These are phyloP conservation scores for Hirtodrosophila alboralis DNA, from an alignment of 2,888 invertebrate species.

Conservation along the genomic window DNA sequence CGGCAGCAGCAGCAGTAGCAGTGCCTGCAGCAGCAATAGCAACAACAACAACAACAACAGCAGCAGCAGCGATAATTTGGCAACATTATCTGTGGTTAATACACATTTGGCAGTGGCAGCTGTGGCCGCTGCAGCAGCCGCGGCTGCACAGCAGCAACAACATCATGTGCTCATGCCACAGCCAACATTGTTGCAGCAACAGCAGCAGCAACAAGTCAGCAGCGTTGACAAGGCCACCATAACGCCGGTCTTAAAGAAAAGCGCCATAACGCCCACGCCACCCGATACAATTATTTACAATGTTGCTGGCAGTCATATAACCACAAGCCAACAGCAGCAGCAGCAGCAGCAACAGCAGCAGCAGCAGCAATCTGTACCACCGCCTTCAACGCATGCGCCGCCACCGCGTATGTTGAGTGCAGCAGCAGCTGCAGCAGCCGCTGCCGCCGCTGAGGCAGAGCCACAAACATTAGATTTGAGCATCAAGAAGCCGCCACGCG, in stretches of 20 bases:
- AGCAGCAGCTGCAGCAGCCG: too few relatives aligned
- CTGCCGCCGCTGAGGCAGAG: slow-evolving; percentile 86
- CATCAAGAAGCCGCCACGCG: slow-evolving; percentile 88
- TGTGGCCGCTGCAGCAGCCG: slow-evolving; percentile 7
- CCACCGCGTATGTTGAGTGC: slow-evolving; percentile 84
- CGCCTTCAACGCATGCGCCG: slow-evolving; percentile 80
- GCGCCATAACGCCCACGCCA: slow-evolving; percentile 56
- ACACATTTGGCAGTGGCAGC: slow-evolving; percentile 78
- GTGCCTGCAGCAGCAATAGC: slow-evolving; percentile 14
- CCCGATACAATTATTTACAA: slow-evolving; percentile 82
- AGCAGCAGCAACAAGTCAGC: slow-evolving; percentile 66
- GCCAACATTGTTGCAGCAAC: slow-evolving; percentile 69
- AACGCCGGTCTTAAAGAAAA: slow-evolving; percentile 85
- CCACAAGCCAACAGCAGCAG: slow-evolving; percentile 65
- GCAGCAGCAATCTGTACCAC: slow-evolving; percentile 65
- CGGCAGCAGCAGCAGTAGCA: slow-evolving; percentile 34
- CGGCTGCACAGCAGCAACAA: too few relatives aligned
- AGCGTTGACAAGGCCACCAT: slow-evolving; percentile 87
- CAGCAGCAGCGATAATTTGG: slow-evolving; percentile 84
- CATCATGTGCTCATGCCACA: slow-evolving; percentile 62
- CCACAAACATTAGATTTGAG: slow-evolving; percentile 90
- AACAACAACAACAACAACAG: slow-evolving; percentile 12
- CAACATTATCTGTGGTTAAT: slow-evolving; percentile 89
- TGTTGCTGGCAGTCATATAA: slow-evolving; percentile 56
- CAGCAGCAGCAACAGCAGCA: too few relatives aligned